Percentiles rank a stretch among this genome's conserved stretches.
These are phyloP conservation scores for Heliopora coerulea DNA, from an alignment of 92 coral and sea anemone species.

Conservation along the genomic window DNA sequence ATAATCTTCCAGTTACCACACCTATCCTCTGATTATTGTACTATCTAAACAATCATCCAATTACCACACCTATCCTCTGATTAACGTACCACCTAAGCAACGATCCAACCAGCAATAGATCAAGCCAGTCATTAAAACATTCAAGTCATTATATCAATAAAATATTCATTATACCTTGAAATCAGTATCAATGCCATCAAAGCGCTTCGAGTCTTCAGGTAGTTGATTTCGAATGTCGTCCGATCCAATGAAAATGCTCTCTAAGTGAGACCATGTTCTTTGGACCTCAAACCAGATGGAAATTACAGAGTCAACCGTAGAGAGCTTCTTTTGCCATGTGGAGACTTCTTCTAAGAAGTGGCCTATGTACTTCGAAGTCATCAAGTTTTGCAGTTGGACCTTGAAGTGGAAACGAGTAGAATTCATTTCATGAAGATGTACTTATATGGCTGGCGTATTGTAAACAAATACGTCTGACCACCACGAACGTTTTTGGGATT, in stretches of 20 bases:
- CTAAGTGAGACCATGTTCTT: conserved; percentile 97
- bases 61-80: too few species aligned
- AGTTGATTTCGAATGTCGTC: conserved; percentile 95
- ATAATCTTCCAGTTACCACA: too few species aligned
- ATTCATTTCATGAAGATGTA: not conserved
- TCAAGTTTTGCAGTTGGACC: conserved; percentile 97
- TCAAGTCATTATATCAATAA: not conserved
- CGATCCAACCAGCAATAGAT: conserved; percentile 1
- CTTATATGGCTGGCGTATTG: too few species aligned
- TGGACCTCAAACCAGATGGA: conserved; percentile 99
- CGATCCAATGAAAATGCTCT: conserved; percentile 96
- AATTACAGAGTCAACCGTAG: conserved; percentile 89
- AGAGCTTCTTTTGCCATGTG: conserved; percentile 95
- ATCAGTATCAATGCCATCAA: conserved; percentile 94
- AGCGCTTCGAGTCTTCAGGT: conserved; percentile 96
- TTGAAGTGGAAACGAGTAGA: conserved; percentile 1
- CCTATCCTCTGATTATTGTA: too few species aligned
- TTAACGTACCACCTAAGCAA: too few species aligned
- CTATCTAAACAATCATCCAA: too few species aligned
- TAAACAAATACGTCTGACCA: too few species aligned
- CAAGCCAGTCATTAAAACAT: not conserved
- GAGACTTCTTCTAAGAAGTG: conserved; percentile 98
- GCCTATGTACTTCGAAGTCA: conserved; percentile 98
- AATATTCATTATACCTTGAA: conserved; percentile 62
- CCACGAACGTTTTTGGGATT: too few species aligned